These are phyloP conservation scores for Reticulitermes lucifugus DNA, from an alignment of 2,888 invertebrate species.

Conservation along the genomic window DNA sequence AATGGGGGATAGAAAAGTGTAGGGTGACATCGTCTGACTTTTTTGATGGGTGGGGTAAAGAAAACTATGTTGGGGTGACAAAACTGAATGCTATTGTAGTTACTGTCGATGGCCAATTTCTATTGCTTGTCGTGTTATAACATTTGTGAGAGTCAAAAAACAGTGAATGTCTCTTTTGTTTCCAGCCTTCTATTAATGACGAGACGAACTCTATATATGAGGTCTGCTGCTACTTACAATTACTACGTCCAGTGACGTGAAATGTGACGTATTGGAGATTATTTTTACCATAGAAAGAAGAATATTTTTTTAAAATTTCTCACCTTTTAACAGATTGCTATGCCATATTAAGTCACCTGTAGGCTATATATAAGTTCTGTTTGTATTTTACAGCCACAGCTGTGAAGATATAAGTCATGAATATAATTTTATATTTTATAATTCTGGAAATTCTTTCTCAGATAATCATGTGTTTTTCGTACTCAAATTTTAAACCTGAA, in stretches of 20 bases:
- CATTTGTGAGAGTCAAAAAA: neutral
- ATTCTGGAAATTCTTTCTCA: too few species aligned
- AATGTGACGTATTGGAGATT: neutral
- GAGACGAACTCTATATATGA: neutral
- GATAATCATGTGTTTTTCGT: too few species aligned
- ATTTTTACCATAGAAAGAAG: neutral
- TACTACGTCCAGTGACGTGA: neutral
- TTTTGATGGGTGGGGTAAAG: constrained; percentile 4
- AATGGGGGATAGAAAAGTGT: constrained; percentile 29
- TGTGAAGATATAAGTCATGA: too few species aligned
- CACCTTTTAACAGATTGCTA: neutral
- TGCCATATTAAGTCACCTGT: too few species aligned
- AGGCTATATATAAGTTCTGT: too few species aligned
- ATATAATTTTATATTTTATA: too few species aligned
- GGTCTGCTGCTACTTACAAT: neutral
- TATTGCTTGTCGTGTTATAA: constrained; percentile 18
- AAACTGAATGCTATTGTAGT: neutral
- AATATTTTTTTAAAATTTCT: neutral
- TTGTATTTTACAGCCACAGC: too few species aligned
- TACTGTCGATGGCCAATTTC: constrained; percentile 23
- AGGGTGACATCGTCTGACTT: constrained; percentile 27
- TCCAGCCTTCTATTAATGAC: neutral
- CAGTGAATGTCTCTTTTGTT: constrained; percentile 13
- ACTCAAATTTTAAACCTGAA: too few species aligned
- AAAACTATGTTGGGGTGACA: constrained; percentile 10